Evolutionary conservation across 2,113 vertebrate species (phyloP).

Genomic region (Xiphophorus couchianus): DNA sequence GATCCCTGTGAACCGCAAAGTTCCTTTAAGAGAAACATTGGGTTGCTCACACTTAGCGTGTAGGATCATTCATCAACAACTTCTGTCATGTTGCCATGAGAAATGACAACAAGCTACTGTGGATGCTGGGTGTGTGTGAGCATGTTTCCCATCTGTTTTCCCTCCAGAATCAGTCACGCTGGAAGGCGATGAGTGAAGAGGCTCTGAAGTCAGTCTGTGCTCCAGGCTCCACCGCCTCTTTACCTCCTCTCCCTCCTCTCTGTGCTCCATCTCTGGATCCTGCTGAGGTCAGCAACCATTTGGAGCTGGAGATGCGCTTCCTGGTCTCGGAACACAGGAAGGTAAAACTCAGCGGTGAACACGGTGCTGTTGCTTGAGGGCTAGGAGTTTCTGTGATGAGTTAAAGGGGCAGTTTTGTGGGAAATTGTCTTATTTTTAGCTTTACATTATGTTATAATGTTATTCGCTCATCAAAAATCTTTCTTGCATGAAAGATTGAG

Average conservation of each 20-base stretch:
- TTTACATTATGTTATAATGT: too few species aligned
- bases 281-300: conserved; percentile 86
- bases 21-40: background rate
- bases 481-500: too few species aligned
- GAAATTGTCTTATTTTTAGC: background rate
- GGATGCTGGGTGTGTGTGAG: conserved; percentile 1
- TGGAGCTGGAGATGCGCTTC: conserved; percentile 90
- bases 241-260: conserved; percentile 88
- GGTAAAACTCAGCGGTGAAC: conserved; percentile 75
- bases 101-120: background rate
- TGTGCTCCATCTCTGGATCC: conserved; percentile 85
- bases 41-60: background rate
- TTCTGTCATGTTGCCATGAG: conserved; percentile 12
- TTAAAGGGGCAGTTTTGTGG: background rate
- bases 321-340: conserved; percentile 92
- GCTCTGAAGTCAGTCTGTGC: conserved; percentile 91
- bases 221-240: conserved; percentile 82
- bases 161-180: conserved; percentile 85
- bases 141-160: background rate
- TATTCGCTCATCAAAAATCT: too few species aligned
- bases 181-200: conserved; percentile 97
- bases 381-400: background rate
- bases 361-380: background rate
- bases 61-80: background rate
- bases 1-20: background rate